These are phyloP conservation scores for Nasonovia ribisnigri DNA, from an alignment of 2,888 invertebrate genomes.

Conservation along the genomic window DNA sequence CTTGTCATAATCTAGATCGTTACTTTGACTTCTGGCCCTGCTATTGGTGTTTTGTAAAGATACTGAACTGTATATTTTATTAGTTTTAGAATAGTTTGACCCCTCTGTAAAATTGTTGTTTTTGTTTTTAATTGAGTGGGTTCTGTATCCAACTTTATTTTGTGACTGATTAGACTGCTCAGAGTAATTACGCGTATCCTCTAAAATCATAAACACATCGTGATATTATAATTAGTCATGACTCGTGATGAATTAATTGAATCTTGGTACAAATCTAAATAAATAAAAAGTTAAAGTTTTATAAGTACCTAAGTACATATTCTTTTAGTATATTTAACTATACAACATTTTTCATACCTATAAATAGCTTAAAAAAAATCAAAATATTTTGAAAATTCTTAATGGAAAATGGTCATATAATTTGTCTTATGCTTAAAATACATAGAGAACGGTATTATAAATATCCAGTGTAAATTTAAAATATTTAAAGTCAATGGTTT, in stretches of 20 bases:
- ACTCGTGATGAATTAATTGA: not conserved
- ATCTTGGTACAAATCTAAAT: not conserved
- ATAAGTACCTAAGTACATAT: not conserved
- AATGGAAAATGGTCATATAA: too few relatives aligned
- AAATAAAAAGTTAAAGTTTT: not conserved
- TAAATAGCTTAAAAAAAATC: too few relatives aligned
- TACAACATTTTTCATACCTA: too few relatives aligned
- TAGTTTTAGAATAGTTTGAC: not conserved
- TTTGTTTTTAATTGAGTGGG: too few relatives aligned
- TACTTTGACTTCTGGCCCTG: not conserved
- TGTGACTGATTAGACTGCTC: too few relatives aligned
- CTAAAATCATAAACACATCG: slow-evolving; percentile 5
- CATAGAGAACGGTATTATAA: too few relatives aligned
- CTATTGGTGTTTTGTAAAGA: not conserved
- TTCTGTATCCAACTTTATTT: too few relatives aligned
- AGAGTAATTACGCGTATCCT: not conserved
- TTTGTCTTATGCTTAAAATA: too few relatives aligned
- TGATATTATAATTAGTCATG: not conserved
- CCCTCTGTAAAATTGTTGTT: not conserved
- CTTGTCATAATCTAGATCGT: not conserved
- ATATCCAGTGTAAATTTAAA: too few relatives aligned
- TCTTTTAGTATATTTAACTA: not conserved
- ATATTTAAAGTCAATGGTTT: too few relatives aligned
- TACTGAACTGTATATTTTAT: not conserved
- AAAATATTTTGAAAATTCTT: too few relatives aligned